Conservation (phyloP, 2,113 vertebrate genomes). For the Megaceryle torquata region DNA sequence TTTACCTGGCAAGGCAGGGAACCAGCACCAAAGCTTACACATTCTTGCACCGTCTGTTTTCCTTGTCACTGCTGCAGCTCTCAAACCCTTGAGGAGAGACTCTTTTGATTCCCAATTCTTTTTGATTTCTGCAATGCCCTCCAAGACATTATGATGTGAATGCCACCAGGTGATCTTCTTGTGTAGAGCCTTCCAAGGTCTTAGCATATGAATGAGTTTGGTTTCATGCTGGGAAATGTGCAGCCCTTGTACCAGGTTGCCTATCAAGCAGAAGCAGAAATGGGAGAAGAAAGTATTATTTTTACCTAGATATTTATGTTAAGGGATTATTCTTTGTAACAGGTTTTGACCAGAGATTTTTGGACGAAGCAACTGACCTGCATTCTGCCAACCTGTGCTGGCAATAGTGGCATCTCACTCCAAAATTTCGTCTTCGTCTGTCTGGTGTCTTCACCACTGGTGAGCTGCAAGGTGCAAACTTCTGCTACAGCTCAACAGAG, state of each 20-base stretch:
- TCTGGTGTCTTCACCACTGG: not conserved
- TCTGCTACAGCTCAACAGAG: not conserved
- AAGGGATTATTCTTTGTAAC: not conserved
- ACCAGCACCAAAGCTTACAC: not conserved
- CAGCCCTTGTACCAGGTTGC: not conserved
- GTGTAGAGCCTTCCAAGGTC: fast-evolving
- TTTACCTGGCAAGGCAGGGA: not conserved
- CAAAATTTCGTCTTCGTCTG: fast-evolving
- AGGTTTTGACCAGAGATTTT: not conserved
- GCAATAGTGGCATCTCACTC: not conserved
- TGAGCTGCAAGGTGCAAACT: not conserved
- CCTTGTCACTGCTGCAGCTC: not conserved
- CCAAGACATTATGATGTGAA: not conserved
- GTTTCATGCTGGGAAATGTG: not conserved
- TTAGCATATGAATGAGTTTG: not conserved
- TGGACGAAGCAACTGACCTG: not conserved
- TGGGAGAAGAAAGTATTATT: not conserved
- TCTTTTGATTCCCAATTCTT: not conserved
- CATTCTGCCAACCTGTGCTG: not conserved
- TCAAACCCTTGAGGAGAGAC: not conserved
- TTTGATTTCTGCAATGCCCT: not conserved
- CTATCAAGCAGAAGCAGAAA: fast-evolving
- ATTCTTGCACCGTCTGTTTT: not conserved
- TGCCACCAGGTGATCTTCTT: not conserved
- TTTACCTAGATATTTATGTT: not conserved